Evolutionary conservation across 2,888 invertebrate genomes (phyloP), one percentile per base, ranked within the genome.

Genomic region (Tetragonisca angustula): DNA sequence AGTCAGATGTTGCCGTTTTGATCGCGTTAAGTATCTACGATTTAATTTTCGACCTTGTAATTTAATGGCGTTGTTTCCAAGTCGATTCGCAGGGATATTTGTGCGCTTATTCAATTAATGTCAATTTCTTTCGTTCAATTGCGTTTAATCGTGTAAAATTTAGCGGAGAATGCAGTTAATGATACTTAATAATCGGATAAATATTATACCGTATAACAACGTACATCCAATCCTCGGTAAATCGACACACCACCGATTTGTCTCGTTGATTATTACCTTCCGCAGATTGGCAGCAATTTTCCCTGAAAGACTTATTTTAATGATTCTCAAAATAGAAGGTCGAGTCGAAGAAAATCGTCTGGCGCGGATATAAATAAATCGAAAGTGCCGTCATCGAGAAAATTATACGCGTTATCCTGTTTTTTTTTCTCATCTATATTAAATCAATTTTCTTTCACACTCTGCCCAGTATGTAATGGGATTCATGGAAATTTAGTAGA

Each of bases 71-170:
- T 85, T 77, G 81, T 87, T 85, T 85, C 78, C 79, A 36, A 50
- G 15, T 19, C 19, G 56, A 32, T 43, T 43, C 54, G 65, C 27
- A 32, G 54, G 76, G 9, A 17, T n/a, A 68, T 85, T 75, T 50
- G 84, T 72, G 76, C 54, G 50, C 62, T 86, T 68, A 67, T 64
- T 83, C 71, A 70, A 85, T 87, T 84, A 84, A 84, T 76, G 68
- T 77, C 73, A 67, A 83, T 78, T 82, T 85, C 77, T 85, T 77
- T 72, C 68, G 61, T 67, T 62, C 43, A 59, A 70, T 68, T 52
- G 54, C 65, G 81, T 79, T 85, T 87, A 78, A 81, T 79, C 62
- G 36, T 59, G 15, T 15, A 43, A 67, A 67, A 74, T 81, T 78
- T 64, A 75, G 56, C n/a, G 19, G 21, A 52, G 77, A 62, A 80